phyloP scores from a whole-genome alignment of 2,113 vertebrate species.

The Ia io region DNA sequence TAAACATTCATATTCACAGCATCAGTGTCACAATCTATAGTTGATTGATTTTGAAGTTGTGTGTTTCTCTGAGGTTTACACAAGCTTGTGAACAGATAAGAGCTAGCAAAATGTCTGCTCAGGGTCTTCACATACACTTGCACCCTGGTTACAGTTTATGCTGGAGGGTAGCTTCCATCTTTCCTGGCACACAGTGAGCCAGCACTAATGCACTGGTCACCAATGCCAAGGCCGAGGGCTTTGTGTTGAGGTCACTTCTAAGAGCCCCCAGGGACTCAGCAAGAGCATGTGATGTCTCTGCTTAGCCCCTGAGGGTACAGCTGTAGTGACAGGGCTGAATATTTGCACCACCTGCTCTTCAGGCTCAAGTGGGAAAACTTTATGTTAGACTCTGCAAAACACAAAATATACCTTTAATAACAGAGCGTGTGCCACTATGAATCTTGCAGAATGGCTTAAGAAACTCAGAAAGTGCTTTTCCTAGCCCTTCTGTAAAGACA shows the following conservation, averaged over 20 bases:
- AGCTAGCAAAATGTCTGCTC: constrained; percentile 15
- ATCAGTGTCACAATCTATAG: constrained; percentile 59
- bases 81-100: constrained; percentile 32
- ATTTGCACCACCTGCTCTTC: not conserved
- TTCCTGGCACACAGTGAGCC: not conserved
- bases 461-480: not conserved
- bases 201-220: not conserved
- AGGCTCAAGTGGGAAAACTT: not conserved
- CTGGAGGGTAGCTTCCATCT: not conserved
- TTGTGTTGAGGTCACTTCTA: not conserved
- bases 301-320: not conserved
- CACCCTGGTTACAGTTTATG: not conserved
- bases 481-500: not conserved
- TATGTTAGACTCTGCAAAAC: not conserved
- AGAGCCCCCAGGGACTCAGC: not conserved
- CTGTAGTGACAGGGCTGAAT: not conserved
- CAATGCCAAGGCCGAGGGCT: not conserved
- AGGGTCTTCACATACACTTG: not conserved
- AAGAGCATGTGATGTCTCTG: not conserved
- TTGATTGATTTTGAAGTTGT: constrained; percentile 66
- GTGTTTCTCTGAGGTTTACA: constrained; percentile 10
- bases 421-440: not conserved
- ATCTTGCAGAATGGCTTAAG: not conserved
- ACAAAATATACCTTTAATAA: constrained; percentile 24
- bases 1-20: constrained; percentile 68